Evolutionary conservation across 92 coral and sea anemone genomes (phyloP).

Genomic region (Pocillopora grandis): DNA sequence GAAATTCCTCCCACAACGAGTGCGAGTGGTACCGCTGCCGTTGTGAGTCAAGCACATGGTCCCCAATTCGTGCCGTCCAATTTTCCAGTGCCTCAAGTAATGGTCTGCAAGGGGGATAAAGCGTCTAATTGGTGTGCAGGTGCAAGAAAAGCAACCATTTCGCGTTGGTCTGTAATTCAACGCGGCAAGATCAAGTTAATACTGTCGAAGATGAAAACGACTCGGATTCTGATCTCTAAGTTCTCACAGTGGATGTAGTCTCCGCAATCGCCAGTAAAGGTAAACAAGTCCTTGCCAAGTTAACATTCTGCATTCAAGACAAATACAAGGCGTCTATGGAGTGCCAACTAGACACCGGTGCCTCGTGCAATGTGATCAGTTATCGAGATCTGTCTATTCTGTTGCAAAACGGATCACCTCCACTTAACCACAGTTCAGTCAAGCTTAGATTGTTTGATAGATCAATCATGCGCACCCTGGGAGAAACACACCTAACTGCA

Average conservation of each 20-base stretch:
- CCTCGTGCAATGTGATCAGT: slow-evolving; percentile 43
- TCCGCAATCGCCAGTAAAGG: slow-evolving; percentile 12
- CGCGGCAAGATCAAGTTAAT: not conserved
- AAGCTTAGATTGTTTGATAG: slow-evolving; percentile 51
- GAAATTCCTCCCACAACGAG: no score
- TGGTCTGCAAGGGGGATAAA: slow-evolving; percentile 30
- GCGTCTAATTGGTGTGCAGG: slow-evolving; percentile 50
- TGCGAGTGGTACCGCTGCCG: not conserved
- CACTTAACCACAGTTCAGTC: slow-evolving; percentile 31
- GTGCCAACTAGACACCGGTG: slow-evolving; percentile 28
- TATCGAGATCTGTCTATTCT: slow-evolving; percentile 21
- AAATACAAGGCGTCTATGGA: slow-evolving; percentile 33
- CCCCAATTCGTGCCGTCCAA: slow-evolving; percentile 12
- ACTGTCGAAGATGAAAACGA: not conserved
- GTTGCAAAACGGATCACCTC: slow-evolving; percentile 40
- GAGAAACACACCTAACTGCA: not conserved
- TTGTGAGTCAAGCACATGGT: slow-evolving; percentile 13
- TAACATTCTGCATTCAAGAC: slow-evolving; percentile 40
- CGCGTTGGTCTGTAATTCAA: not conserved
- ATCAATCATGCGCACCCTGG: slow-evolving; percentile 14
- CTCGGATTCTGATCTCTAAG: not conserved
- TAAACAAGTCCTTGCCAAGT: slow-evolving; percentile 20
- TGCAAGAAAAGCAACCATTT: not conserved
- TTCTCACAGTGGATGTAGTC: not conserved
- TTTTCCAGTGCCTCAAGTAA: slow-evolving; percentile 18